Percentiles rank a stretch among this genome's conserved stretches.
Conservation (phyloP, 1,140 invertebrate genomes). For the Galleria mellonella region DNA sequence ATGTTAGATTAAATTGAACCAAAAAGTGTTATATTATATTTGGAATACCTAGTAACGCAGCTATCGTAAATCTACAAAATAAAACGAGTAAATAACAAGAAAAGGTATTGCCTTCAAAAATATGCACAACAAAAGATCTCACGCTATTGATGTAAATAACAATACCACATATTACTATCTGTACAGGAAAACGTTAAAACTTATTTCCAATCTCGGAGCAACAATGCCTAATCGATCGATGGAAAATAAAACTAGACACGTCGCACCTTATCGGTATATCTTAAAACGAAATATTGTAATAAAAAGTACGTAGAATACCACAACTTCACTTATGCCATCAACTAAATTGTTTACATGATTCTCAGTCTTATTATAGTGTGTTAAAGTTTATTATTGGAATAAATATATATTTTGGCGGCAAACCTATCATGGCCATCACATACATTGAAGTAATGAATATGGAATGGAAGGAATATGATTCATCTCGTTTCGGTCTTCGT, state of each 20-base stretch:
- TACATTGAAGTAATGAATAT: constrained; percentile 19
- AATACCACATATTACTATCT: constrained; percentile 35
- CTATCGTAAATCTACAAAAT: not conserved
- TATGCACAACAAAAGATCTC: constrained; percentile 28
- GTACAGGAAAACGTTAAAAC: constrained; percentile 49
- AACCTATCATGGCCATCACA: constrained; percentile 9
- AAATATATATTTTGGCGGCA: constrained; percentile 6
- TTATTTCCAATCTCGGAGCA: constrained; percentile 41
- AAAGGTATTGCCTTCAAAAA: not conserved
- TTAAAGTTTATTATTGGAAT: not conserved
- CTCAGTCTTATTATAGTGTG: constrained; percentile 4
- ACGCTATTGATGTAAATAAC: constrained; percentile 32
- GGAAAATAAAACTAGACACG: constrained; percentile 45
- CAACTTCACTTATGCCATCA: constrained; percentile 10
- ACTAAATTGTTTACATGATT: not conserved
- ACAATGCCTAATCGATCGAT: constrained; percentile 46
- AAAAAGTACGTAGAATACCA: constrained; percentile 45
- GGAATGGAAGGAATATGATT: constrained; percentile 39
- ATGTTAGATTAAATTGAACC: no score
- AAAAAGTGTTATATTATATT: no score
- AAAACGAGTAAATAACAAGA: not conserved
- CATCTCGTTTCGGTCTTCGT: constrained; percentile 38
- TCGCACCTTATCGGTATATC: constrained; percentile 39
- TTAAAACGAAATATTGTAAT: constrained; percentile 53
- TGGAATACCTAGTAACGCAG: no score